Evolutionary conservation across 2,888 invertebrate species (phyloP).

Genomic region (Ectemnius cavifrons): DNA sequence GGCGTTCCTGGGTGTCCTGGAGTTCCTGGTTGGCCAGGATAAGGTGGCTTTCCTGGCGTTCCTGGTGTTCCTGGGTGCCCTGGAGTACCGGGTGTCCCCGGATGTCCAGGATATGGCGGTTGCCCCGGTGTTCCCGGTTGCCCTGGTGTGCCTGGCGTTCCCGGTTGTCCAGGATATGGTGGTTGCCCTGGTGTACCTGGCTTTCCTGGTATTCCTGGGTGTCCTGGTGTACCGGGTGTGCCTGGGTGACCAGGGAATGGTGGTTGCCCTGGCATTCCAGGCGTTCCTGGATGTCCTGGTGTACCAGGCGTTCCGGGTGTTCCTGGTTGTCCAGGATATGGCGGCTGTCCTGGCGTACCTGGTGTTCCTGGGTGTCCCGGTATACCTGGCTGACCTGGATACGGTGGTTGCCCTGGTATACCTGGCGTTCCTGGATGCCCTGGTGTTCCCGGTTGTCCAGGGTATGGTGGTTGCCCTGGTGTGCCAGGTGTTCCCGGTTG

Average conservation of each 20-base stretch:
- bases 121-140: conserved; percentile 19
- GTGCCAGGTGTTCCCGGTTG: conserved; percentile 39
- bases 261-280: too few relatives aligned
- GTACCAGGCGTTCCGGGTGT: conserved; percentile 55
- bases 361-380: conserved; percentile 24
- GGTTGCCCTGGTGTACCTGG: conserved; percentile 37
- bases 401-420: not conserved
- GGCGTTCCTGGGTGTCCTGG: conserved; percentile 51
- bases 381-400: conserved; percentile 57
- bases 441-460: conserved; percentile 54
- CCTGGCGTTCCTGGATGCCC: conserved; percentile 39
- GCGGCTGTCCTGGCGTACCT: conserved; percentile 32
- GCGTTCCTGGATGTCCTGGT: conserved; percentile 47
- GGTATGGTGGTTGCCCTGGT: conserved; percentile 24
- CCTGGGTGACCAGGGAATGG: conserved; percentile 49
- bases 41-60: conserved; percentile 56
- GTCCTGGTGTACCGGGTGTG: conserved; percentile 53
- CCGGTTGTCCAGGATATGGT: conserved; percentile 53
- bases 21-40: conserved; percentile 47
- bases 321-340: conserved; percentile 39
- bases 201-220: conserved; percentile 8
- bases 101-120: conserved; percentile 29
- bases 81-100: conserved; percentile 40
- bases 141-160: conserved; percentile 45
- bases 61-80: conserved; percentile 49